These are phyloP conservation scores for Leucoraja erinaceus DNA, from an alignment of 2,113 vertebrate genomes.

Conservation along the genomic window DNA sequence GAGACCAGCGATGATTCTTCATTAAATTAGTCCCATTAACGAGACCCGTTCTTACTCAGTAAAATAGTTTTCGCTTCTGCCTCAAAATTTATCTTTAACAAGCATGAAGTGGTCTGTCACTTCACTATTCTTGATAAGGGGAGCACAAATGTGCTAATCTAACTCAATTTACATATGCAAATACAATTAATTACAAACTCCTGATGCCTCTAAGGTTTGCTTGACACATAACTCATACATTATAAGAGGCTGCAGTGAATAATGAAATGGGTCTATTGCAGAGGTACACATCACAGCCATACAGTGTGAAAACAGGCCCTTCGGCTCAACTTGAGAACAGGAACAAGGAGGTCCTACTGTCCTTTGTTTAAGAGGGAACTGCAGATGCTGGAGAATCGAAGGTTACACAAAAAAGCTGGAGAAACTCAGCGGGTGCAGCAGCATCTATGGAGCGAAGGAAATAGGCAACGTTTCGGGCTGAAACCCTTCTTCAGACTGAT, in stretches of 20 bases:
- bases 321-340: no score
- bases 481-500: no score
- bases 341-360: no score
- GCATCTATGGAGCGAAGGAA: no score
- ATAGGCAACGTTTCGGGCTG: no score
- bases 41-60: not conserved
- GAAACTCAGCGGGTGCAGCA: no score
- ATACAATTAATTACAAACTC: conserved; percentile 19
- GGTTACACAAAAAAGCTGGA: no score
- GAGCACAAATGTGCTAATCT: not conserved
- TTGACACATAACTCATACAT: not conserved
- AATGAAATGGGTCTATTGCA: not conserved
- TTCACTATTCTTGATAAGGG: not conserved
- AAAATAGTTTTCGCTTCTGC: conserved; percentile 5
- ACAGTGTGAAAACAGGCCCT: no score
- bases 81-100: not conserved
- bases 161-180: conserved; percentile 10
- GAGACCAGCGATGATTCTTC: not conserved
- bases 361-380: no score
- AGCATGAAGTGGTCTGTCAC: not conserved
- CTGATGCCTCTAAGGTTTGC: not conserved
- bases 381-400: no score
- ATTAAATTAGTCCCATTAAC: conserved; percentile 13
- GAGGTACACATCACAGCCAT: not conserved
- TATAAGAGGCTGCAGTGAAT: not conserved